phyloP scores from a whole-genome alignment of 1,140 invertebrate species.

The Aricia agestis region DNA sequence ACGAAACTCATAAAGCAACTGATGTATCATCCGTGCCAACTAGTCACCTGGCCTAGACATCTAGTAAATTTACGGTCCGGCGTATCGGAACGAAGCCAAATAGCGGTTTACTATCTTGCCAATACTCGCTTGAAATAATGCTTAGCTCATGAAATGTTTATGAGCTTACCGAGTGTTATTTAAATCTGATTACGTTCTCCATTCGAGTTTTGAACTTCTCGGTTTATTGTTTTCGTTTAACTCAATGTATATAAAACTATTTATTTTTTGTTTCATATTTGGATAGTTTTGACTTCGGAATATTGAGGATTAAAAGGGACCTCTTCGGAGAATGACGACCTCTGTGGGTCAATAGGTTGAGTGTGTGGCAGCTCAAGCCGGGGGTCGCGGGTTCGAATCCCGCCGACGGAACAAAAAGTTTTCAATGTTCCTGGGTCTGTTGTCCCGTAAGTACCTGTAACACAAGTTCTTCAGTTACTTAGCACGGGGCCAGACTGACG shows the following conservation, averaged over 20 bases:
- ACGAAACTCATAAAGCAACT: slow-evolving; percentile 18
- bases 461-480: no score
- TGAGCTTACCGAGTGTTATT: slow-evolving; percentile 19
- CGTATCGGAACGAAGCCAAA: slow-evolving; percentile 48
- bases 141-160: slow-evolving; percentile 32
- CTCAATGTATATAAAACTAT: no score
- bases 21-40: slow-evolving; percentile 34
- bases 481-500: no score
- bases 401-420: no score
- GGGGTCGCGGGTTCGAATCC: no score
- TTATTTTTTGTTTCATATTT: not conserved
- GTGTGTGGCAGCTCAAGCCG: no score
- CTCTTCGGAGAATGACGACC: no score
- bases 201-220: slow-evolving; percentile 3
- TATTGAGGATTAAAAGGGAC: no score
- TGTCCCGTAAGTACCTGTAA: no score
- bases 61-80: slow-evolving; percentile 42
- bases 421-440: no score
- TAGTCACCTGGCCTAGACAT: slow-evolving; percentile 47
- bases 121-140: slow-evolving; percentile 37
- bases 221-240: not conserved
- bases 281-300: no score
- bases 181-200: not conserved
- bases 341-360: no score
- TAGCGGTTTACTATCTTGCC: slow-evolving; percentile 45